phyloP scores from a whole-genome alignment of 1,140 invertebrate genomes.

The Tetramorium simillimum region DNA sequence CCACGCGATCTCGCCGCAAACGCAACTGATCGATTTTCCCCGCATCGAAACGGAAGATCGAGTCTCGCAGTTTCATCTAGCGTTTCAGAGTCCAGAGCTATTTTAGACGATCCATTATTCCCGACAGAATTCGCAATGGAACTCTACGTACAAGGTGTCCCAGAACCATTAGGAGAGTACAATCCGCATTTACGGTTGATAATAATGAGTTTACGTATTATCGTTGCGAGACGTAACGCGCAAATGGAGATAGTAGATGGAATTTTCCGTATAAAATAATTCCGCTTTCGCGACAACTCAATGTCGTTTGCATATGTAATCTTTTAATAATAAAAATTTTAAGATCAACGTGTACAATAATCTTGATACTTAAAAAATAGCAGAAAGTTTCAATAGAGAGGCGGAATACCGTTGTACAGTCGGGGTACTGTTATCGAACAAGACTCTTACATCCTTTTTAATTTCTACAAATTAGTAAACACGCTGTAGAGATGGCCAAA shows the following conservation, averaged over 20 bases:
- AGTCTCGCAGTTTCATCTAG: background rate
- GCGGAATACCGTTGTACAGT: background rate
- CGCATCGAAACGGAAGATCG: slow-evolving; percentile 20
- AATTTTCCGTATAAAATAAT: background rate
- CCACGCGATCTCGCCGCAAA: slow-evolving; percentile 40
- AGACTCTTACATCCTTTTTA: background rate
- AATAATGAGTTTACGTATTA: slow-evolving; percentile 15
- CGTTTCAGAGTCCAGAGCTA: slow-evolving; percentile 17
- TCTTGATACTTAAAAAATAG: background rate
- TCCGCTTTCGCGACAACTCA: background rate
- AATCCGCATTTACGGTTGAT: background rate
- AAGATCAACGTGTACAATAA: background rate
- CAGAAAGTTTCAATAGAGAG: background rate
- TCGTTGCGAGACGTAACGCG: background rate
- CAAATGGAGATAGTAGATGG: background rate
- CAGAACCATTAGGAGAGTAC: background rate
- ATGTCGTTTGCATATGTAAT: background rate
- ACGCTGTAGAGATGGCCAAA: background rate
- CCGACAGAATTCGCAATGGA: slow-evolving; percentile 22
- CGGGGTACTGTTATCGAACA: background rate
- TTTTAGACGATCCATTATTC: slow-evolving; percentile 48
- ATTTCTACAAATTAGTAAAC: background rate
- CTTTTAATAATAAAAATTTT: background rate
- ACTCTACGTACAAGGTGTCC: slow-evolving; percentile 18
- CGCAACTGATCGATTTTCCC: slow-evolving; percentile 39